These are phyloP conservation scores for Cynodonichthys magdalenae DNA, from an alignment of 2,797 vertebrate genomes.

Conservation along the genomic window DNA sequence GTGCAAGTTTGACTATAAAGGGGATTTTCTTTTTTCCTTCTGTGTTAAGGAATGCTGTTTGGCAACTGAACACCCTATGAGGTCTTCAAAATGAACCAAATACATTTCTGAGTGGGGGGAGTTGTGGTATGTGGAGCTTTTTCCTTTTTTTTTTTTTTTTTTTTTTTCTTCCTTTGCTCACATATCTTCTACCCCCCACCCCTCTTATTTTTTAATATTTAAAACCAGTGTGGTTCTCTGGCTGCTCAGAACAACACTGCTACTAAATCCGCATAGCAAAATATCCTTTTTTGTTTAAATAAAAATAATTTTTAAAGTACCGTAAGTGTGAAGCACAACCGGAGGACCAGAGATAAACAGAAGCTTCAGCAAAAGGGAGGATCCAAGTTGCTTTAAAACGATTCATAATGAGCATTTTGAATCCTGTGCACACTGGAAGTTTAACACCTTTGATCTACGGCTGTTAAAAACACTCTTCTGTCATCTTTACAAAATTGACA, in stretches of 20 bases:
- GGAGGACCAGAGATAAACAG: constrained; percentile 31
- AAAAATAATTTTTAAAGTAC: constrained; percentile 19
- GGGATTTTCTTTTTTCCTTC: constrained; percentile 62
- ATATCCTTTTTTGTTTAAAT: constrained; percentile 55
- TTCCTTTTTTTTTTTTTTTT: constrained; percentile 10
- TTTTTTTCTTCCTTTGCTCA: constrained; percentile 22
- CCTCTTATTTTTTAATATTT: constrained; percentile 17
- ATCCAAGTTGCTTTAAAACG: constrained; percentile 30
- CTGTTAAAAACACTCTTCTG: constrained; percentile 5
- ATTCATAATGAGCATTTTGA: constrained; percentile 20
- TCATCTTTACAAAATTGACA: neutral
- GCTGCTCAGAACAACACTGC: constrained; percentile 41
- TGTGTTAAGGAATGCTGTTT: constrained; percentile 67
- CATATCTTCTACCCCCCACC: constrained; percentile 24
- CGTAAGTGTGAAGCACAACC: constrained; percentile 54
- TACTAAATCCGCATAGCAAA: constrained; percentile 76
- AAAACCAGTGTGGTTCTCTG: constrained; percentile 41
- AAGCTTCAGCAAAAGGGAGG: constrained; percentile 36
- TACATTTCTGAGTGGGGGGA: constrained; percentile 66
- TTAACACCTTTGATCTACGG: constrained; percentile 4
- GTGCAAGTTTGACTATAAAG: constrained; percentile 47
- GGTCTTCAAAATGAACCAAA: constrained; percentile 62
- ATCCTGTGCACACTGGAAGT: neutral
- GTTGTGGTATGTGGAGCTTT: constrained; percentile 69
- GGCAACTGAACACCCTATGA: constrained; percentile 64